Conservation (phyloP, 2,888 invertebrate species). For the Apocheima hispidaria region DNA sequence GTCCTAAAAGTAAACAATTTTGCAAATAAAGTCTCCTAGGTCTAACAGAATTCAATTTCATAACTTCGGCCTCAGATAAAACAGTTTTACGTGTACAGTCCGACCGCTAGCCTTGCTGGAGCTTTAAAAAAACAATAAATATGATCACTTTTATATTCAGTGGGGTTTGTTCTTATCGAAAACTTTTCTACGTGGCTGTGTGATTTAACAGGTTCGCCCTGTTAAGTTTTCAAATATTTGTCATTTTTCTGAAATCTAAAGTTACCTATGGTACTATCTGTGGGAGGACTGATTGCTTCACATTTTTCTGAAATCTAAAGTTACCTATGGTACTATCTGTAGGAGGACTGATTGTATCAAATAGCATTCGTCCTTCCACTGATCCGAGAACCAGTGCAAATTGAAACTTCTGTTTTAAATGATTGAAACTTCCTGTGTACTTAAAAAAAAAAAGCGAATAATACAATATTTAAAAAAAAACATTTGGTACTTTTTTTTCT, state of each 20-base stretch:
- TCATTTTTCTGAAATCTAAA: neutral
- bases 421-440: no score
- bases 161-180: neutral
- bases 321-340: no score
- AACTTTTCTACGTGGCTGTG: neutral
- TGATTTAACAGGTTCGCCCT: no score
- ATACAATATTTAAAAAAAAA: no score
- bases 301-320: neutral
- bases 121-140: neutral
- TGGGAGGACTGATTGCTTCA: neutral
- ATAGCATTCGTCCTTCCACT: no score
- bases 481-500: no score
- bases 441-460: no score
- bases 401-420: no score
- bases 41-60: constrained; percentile 28
- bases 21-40: constrained; percentile 27
- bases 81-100: constrained; percentile 18
- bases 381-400: no score
- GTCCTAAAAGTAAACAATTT: constrained; percentile 15
- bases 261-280: no score
- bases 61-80: constrained; percentile 25
- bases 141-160: neutral
- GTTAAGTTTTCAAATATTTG: neutral
- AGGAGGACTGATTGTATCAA: no score
- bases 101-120: neutral